Evolutionary conservation across 2,888 invertebrate species (phyloP).

Genomic region (Tipula lateralis): DNA sequence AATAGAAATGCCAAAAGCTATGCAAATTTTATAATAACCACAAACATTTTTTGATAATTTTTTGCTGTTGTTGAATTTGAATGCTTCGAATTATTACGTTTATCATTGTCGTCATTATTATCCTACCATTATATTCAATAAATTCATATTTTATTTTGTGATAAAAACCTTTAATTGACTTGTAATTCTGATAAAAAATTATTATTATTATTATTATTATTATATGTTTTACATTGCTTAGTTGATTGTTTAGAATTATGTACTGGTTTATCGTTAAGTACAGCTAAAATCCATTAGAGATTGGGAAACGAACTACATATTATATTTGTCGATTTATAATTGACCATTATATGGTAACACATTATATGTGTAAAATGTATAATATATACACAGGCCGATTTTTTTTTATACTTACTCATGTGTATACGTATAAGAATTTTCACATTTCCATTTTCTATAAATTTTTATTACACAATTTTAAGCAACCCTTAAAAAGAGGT

Average conservation of each 20-base stretch:
- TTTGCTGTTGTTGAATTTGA: not conserved
- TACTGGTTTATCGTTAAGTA: not conserved
- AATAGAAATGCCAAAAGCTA: not conserved
- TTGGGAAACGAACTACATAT: not conserved
- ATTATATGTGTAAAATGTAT: not conserved
- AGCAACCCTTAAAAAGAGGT: not conserved
- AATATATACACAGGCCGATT: not conserved
- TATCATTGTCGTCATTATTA: not conserved
- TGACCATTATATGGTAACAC: not conserved
- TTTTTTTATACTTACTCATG: not conserved
- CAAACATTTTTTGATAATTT: not conserved
- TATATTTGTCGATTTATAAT: not conserved
- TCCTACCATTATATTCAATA: not conserved
- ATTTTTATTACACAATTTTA: not conserved
- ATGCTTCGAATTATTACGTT: not conserved
- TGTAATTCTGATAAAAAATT: not conserved
- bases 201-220: not conserved
- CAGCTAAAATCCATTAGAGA: not conserved
- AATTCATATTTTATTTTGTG: not conserved
- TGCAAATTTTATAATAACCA: not conserved
- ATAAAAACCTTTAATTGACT: not conserved
- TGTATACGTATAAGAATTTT: not conserved
- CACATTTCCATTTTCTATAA: not conserved
- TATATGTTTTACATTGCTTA: not conserved
- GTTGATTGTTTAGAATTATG: not conserved